Base-by-base conservation (phyloP, 2,888 invertebrate species). In the Trimorus sp. region DNA sequence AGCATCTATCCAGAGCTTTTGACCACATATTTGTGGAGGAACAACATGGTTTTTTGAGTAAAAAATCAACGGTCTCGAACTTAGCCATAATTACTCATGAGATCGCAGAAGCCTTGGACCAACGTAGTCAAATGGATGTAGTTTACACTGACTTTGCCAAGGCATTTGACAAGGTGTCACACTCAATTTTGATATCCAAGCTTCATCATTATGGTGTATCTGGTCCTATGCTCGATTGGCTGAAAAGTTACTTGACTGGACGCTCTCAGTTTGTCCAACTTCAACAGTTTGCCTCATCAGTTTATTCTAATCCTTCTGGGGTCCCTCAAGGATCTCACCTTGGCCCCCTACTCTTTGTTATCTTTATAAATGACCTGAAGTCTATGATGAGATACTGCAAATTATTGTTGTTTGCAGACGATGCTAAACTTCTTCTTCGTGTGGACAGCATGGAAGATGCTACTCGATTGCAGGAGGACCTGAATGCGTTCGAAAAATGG, bases 111-210 rank as follows among this genome's bases (percentile, higher is more conserved):
- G n/a, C 38, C 3, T 1, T 58, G 5, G 58, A 58, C 38, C 12
- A 58, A 9, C 12, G 37, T 1, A 58, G 38, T n/a, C 58, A 58
- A n/a, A 14, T 58, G 38, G 58, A 58, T 38, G 38, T 58, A 1
- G 37, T 58, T n/a, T 58, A 58, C 8, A 38, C 58, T n/a, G 58
- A 58, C n/a, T 58, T 58, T 14, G n/a, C 58, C 12, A 58, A 58
- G 14, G 58, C 58, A 7, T 58, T 58, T 16, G 58, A 58, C 38
- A 37, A n/a, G 14, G 3, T 58, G 7, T 38, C 37, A 38, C 37
- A 38, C n/a, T 12, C 38, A 1, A 3, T 37, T 7, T 58, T 58
- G n/a, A 9, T 58, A 5, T 6, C 1, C 8, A 58, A 58, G 37
- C n/a, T 58, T 4, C 1, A 12, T 7, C 12, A 37, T 11, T 54